Evolutionary conservation across 2,113 vertebrate genomes (phyloP).

Genomic region (Caranx ignobilis): DNA sequence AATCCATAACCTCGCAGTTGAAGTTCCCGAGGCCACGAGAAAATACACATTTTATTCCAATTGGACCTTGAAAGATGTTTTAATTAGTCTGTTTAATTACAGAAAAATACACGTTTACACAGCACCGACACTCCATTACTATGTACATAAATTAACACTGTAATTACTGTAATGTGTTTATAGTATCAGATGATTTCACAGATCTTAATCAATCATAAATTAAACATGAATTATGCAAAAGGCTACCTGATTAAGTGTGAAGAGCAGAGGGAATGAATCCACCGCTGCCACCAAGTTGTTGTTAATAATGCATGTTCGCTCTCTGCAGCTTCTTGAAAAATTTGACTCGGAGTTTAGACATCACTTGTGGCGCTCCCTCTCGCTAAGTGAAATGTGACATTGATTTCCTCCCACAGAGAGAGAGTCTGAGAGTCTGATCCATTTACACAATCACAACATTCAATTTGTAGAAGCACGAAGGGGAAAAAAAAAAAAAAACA

Average conservation of each 20-base stretch:
- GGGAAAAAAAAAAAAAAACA: conserved; percentile 6
- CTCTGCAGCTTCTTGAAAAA: conserved; percentile 18
- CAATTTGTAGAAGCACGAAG: conserved; percentile 32
- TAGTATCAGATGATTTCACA: not conserved
- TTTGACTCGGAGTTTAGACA: not conserved
- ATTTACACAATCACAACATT: conserved; percentile 53
- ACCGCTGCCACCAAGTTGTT: not conserved
- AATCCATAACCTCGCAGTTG: not conserved
- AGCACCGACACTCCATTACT: conserved; percentile 4
- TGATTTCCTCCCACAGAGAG: conserved; percentile 23
- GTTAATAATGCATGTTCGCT: conserved; percentile 40
- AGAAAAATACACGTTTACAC: conserved; percentile 40
- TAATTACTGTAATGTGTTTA: conserved; percentile 38
- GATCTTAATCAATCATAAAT: conserved; percentile 41
- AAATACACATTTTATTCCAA: not conserved
- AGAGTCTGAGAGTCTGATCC: not conserved
- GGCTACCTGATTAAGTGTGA: conserved; percentile 22
- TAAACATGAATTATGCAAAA: conserved; percentile 42
- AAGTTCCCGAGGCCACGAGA: not conserved
- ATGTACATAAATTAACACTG: conserved; percentile 37
- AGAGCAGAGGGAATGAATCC: conserved; percentile 5
- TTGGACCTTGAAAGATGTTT: not conserved
- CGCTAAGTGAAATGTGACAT: conserved; percentile 11
- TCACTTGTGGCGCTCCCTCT: conserved; percentile 23
- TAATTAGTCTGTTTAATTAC: conserved; percentile 10